Percentiles rank a stretch among this genome's conserved stretches.
Conservation (phyloP, 1,140 invertebrate genomes). For the Drosophila erecta region DNA sequence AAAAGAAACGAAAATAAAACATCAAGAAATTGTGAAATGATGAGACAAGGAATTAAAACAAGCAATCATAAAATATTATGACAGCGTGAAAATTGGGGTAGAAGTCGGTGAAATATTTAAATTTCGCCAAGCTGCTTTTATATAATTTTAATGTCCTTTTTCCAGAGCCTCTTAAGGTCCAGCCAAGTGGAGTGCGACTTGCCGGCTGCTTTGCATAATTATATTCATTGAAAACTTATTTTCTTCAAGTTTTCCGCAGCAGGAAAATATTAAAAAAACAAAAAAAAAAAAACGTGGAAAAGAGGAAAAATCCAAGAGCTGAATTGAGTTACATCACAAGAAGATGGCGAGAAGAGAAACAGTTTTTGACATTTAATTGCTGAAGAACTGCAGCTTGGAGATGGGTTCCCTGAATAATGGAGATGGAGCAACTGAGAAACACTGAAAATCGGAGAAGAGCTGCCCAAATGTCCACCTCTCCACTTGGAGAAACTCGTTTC, state of each 20-base stretch:
- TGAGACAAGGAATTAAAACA: constrained; percentile 81
- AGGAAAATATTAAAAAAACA: constrained; percentile 61
- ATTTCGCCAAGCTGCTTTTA: constrained; percentile 74
- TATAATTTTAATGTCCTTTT: constrained; percentile 63
- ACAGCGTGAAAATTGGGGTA: constrained; percentile 33
- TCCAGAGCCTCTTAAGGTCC: constrained; percentile 55
- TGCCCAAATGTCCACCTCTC: constrained; percentile 59
- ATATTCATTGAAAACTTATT: constrained; percentile 83
- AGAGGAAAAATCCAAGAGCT: constrained; percentile 38
- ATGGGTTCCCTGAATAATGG: not conserved
- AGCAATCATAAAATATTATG: constrained; percentile 83
- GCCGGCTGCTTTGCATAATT: constrained; percentile 77
- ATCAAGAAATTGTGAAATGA: constrained; percentile 64
- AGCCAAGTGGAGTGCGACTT: constrained; percentile 47
- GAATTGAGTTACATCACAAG: constrained; percentile 72
- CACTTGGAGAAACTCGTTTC: constrained; percentile 66
- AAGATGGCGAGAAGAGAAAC: constrained; percentile 40
- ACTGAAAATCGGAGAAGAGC: constrained; percentile 16
- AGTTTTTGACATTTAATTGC: constrained; percentile 76
- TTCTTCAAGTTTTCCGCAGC: constrained; percentile 70
- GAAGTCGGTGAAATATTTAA: constrained; percentile 67
- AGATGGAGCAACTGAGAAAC: constrained; percentile 3
- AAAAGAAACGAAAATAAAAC: constrained; percentile 29
- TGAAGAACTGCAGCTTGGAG: constrained; percentile 34
- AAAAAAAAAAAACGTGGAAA: constrained; percentile 13